Evolutionary conservation across 2,888 invertebrate species (phyloP).

Genomic region (Melanostoma scalare): DNA sequence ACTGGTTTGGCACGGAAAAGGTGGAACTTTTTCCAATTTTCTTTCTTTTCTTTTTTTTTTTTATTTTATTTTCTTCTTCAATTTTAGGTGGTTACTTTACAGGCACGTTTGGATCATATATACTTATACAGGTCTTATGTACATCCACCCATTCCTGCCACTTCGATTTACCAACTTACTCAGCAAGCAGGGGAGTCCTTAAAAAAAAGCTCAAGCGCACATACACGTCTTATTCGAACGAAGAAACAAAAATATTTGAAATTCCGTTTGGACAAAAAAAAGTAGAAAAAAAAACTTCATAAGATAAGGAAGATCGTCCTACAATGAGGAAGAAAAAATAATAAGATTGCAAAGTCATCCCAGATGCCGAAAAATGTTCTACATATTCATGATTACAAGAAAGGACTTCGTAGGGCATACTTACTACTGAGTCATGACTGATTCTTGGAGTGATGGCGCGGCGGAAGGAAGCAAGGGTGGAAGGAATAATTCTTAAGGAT

Average conservation of each 20-base stretch:
- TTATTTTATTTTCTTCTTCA: conserved; percentile 26
- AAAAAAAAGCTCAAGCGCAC: conserved; percentile 34
- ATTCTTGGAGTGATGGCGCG: conserved; percentile 4
- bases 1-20: conserved; percentile 59
- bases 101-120: conserved; percentile 59
- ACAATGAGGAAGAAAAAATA: conserved; percentile 47
- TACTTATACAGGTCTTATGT: conserved; percentile 53
- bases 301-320: conserved; percentile 49
- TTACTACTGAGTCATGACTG: conserved; percentile 28
- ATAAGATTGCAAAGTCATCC: conserved; percentile 62
- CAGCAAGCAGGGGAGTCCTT: conserved; percentile 17
- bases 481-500: conserved; percentile 65
- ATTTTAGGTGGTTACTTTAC: conserved; percentile 73
- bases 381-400: conserved; percentile 73
- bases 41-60: conserved; percentile 31
- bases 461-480: conserved; percentile 43
- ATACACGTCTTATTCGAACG: conserved; percentile 12
- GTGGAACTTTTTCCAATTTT: conserved; percentile 59
- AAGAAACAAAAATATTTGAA: conserved; percentile 37
- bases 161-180: conserved; percentile 22
- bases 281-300: conserved; percentile 38
- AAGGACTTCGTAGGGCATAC: conserved; percentile 51
- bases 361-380: conserved; percentile 72
- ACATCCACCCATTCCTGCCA: conserved; percentile 19
- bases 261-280: conserved; percentile 23